These are phyloP conservation scores for Zygogramma bicolorata DNA, from an alignment of 2,888 invertebrate genomes.

Conservation along the genomic window DNA sequence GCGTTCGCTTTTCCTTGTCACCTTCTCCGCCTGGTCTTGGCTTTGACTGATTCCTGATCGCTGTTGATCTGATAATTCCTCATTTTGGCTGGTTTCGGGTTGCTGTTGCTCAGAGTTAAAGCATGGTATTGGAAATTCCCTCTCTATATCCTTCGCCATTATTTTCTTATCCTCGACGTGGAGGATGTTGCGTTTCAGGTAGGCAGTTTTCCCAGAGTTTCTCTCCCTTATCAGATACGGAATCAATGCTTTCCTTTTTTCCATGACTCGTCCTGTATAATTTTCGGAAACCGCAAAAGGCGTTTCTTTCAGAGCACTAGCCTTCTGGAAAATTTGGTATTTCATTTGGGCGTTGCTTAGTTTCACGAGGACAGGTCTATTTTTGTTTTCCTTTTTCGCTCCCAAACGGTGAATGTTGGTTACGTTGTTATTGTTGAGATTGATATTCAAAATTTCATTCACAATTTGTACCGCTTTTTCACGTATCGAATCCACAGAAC, in stretches of 20 bases:
- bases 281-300: conserved; percentile 1
- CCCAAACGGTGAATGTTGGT: conserved; percentile 11
- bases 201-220: background rate
- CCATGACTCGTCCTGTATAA: conserved; percentile 6
- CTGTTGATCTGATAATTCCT: no score
- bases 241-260: conserved; percentile 1
- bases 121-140: background rate
- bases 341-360: conserved; percentile 14
- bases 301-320: background rate
- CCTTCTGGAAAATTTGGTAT: conserved; percentile 12
- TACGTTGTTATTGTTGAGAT: no score
- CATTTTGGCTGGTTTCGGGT: no score
- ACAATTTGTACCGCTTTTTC: conserved; percentile 3
- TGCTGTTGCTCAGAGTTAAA: no score
- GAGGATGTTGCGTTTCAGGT: background rate
- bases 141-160: background rate
- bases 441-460: conserved; percentile 3
- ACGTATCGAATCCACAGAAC: background rate
- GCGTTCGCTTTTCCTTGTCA: background rate
- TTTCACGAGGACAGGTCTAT: conserved; percentile 17
- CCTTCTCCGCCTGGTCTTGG: background rate
- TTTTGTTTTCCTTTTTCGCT: conserved; percentile 2
- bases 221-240: background rate
- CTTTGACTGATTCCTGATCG: background rate
- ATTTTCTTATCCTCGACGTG: conserved; percentile 5